Base-by-base conservation (phyloP, 2,888 invertebrate species). In the Caenorhabditis imperialis region DNA sequence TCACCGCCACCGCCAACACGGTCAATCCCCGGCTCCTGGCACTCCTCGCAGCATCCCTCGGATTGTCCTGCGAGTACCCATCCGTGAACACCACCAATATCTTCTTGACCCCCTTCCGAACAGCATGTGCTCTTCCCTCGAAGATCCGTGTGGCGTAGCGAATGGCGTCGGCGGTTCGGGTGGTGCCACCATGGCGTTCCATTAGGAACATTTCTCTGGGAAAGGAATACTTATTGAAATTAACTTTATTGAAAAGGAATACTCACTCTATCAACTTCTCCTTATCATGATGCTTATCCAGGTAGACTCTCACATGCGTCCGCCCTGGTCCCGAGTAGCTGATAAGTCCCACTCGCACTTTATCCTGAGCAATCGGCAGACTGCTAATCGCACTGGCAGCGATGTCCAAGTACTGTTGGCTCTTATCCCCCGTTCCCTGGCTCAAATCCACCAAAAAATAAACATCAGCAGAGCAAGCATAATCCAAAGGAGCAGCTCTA, bases 21-120 rank as follows among this genome's bases (percentile, higher is more conserved):
- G 76, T 75, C n/a, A 84, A 63, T n/a, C 78, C 78, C 25, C 81
- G 75, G 10, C 63, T 63, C 16, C 77, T 57, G 8, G 80, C 77
- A n/a, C 58, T 58, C 27, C 54, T 54, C 12, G 79, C 78, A 2
- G 80, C 81, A 7, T 79, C 77, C 33, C 47, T 61, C 12, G 81
- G 81, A 51, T 77, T 78, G 54, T 83, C 83, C 77, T 83, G 84
- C 14, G 80, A 81, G 48, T 82, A 81, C 45, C 84, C 84, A 65
- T 84, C 84, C 1, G 84, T 83, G 70, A 84, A 83, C 1, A 84
- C 75, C 14, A 84, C 72, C 30, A 84, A 51, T 10, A 78, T 74
- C 35, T 77, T 78, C 25, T 72, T 73, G 8, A 82, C 71, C 16
- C 76, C 77, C 14, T 70, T 72, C 38, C 75, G 58, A 16, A 79